Conservation (phyloP, 2,888 invertebrate genomes). For the Hofmannophila pseudospretella region DNA sequence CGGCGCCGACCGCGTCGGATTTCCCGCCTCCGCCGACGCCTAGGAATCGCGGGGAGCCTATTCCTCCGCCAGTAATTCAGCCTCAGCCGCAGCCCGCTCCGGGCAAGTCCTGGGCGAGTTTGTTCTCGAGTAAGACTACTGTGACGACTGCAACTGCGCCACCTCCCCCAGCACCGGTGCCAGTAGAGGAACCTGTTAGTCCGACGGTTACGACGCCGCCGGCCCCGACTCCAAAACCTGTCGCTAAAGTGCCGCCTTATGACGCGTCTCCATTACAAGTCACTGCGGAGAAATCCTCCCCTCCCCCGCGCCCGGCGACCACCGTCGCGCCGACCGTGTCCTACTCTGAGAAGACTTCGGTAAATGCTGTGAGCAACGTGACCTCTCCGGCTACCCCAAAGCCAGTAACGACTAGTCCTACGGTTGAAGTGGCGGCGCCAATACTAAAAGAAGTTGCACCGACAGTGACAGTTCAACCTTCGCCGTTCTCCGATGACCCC, state of each 20-base stretch:
- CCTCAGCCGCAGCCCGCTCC: constrained; percentile 62
- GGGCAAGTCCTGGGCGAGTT: constrained; percentile 82
- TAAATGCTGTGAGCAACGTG: constrained; percentile 32
- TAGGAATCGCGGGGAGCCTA: constrained; percentile 53
- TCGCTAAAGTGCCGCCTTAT: constrained; percentile 80
- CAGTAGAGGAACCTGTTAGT: constrained; percentile 49
- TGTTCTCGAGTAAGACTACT: constrained; percentile 71
- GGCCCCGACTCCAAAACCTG: constrained; percentile 67
- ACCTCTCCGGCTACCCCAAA: constrained; percentile 20
- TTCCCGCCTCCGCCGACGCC: constrained; percentile 72
- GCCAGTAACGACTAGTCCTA: not conserved
- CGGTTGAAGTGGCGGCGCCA: constrained; percentile 23
- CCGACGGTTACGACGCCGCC: constrained; percentile 44
- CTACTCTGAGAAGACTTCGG: constrained; percentile 52
- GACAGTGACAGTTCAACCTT: constrained; percentile 54
- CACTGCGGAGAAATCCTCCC: constrained; percentile 40
- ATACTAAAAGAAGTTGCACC: constrained; percentile 47
- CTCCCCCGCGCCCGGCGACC: constrained; percentile 23
- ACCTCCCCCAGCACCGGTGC: constrained; percentile 24
- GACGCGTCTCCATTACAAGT: constrained; percentile 66
- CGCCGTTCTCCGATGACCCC: constrained; percentile 80
- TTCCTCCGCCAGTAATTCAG: constrained; percentile 43
- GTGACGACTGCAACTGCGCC: constrained; percentile 24
- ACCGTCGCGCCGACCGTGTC: constrained; percentile 33
- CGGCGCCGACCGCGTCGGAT: constrained; percentile 70